Evolutionary conservation across 2,888 invertebrate genomes (phyloP).

Genomic region (Aspidiotus destructor): DNA sequence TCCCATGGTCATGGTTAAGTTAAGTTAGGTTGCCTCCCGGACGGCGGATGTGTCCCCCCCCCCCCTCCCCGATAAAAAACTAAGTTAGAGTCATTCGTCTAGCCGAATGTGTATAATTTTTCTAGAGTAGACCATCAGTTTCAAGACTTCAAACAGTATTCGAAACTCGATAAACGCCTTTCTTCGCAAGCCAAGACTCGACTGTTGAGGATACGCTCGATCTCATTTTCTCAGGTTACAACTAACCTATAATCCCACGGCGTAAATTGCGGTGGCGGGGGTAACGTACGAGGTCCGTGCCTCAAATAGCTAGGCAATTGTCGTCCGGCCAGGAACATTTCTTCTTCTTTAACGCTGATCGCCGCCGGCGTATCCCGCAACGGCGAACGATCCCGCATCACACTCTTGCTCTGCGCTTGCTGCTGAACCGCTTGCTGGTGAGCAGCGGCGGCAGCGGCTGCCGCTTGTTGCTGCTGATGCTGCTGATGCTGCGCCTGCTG

Average conservation of each 20-base stretch:
- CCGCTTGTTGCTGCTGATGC: constrained; percentile 33
- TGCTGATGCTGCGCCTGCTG: constrained; percentile 39
- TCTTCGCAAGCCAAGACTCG: no score
- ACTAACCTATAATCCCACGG: constrained; percentile 49
- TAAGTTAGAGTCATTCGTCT: no score
- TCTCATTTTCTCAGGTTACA: background rate
- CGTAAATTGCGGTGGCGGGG: constrained; percentile 48
- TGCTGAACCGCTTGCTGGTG: constrained; percentile 31
- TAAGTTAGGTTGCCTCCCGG: no score
- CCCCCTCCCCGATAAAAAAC: no score
- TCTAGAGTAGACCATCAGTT: no score
- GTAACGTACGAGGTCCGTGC: constrained; percentile 42
- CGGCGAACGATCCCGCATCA: constrained; percentile 58
- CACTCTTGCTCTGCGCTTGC: constrained; percentile 21
- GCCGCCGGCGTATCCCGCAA: constrained; percentile 52
- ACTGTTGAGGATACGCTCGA: no score
- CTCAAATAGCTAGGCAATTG: constrained; percentile 42
- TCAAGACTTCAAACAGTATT: no score
- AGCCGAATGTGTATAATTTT: no score
- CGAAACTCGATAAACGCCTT: no score
- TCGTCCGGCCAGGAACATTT: constrained; percentile 42
- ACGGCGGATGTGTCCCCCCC: no score
- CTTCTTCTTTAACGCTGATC: constrained; percentile 37
- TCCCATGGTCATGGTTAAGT: no score
- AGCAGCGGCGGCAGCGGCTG: constrained; percentile 5